Conservation (phyloP, 2,113 vertebrate genomes). For the Meleagris gallopavo region DNA sequence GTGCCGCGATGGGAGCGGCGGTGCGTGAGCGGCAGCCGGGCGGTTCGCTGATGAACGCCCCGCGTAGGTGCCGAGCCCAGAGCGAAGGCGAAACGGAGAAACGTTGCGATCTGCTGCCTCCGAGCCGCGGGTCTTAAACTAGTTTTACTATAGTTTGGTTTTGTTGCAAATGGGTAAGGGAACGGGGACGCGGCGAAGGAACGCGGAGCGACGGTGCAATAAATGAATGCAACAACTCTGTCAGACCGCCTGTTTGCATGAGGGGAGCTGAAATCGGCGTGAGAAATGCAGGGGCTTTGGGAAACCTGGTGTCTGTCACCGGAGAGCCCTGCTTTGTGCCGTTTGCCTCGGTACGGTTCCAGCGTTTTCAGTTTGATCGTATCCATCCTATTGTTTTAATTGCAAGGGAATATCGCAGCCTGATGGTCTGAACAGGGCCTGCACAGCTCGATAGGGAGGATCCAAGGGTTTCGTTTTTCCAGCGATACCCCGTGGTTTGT, state of each 20-base stretch:
- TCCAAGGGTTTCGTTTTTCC: neutral
- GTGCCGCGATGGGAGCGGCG: neutral
- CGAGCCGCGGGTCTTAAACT: neutral
- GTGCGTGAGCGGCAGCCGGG: neutral
- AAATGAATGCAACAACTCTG: neutral
- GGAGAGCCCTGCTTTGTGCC: neutral
- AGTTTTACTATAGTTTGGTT: conserved; percentile 38
- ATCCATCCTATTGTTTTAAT: conserved; percentile 59
- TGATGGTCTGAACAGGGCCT: conserved; percentile 3
- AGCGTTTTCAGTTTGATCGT: neutral
- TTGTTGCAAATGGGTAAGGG: neutral
- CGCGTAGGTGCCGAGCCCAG: neutral
- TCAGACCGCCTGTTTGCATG: neutral
- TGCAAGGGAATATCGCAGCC: neutral
- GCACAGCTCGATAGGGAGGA: neutral
- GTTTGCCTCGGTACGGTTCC: neutral
- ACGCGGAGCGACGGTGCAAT: conserved; percentile 3
- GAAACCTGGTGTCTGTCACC: neutral
- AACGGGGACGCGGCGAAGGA: conserved; percentile 19
- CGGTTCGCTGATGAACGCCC: neutral
- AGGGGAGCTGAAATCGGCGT: neutral
- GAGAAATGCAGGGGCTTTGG: neutral
- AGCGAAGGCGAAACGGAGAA: neutral
- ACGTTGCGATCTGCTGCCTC: neutral
- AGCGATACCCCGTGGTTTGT: neutral